Evolutionary conservation across 2,797 vertebrate genomes (phyloP).

Genomic region (Tokudaia muenninki): DNA sequence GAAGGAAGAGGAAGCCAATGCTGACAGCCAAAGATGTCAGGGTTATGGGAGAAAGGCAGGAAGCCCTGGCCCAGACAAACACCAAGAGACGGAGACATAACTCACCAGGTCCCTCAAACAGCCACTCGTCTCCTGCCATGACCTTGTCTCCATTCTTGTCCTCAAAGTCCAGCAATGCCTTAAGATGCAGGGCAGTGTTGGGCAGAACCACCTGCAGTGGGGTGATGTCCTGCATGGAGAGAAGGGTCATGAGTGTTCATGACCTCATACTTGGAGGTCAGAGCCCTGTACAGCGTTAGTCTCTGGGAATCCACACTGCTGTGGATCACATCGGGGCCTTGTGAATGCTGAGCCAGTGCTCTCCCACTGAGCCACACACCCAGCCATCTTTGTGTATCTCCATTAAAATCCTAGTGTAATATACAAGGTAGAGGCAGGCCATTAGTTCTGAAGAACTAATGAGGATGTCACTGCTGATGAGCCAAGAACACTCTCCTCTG

Average conservation of each 20-base stretch:
- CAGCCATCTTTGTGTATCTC: not conserved
- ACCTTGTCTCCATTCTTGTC: slow-evolving; percentile 87
- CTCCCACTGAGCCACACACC: not conserved
- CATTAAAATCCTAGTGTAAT: not conserved
- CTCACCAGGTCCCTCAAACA: slow-evolving; percentile 95
- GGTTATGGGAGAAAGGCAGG: not conserved
- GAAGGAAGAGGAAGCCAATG: not conserved
- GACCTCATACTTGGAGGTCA: not conserved
- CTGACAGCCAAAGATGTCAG: not conserved
- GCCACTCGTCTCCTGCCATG: slow-evolving; percentile 95
- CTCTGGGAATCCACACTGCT: not conserved
- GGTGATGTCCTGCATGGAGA: slow-evolving; percentile 89
- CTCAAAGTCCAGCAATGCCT: slow-evolving; percentile 93
- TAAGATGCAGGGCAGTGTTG: slow-evolving; percentile 94
- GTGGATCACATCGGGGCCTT: too few relatives aligned
- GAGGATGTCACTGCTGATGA: too few relatives aligned
- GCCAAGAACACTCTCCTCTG: not conserved
- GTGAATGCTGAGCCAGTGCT: too few relatives aligned
- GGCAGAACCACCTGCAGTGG: slow-evolving; percentile 93
- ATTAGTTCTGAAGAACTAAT: not conserved
- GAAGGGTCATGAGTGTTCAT: too few relatives aligned
- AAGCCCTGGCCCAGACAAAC: not conserved
- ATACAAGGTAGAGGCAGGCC: not conserved
- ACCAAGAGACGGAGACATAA: rapidly evolving
- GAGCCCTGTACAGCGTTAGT: not conserved